Evolutionary conservation across 2,797 vertebrate genomes (phyloP).

Genomic region (Pterois miles): DNA sequence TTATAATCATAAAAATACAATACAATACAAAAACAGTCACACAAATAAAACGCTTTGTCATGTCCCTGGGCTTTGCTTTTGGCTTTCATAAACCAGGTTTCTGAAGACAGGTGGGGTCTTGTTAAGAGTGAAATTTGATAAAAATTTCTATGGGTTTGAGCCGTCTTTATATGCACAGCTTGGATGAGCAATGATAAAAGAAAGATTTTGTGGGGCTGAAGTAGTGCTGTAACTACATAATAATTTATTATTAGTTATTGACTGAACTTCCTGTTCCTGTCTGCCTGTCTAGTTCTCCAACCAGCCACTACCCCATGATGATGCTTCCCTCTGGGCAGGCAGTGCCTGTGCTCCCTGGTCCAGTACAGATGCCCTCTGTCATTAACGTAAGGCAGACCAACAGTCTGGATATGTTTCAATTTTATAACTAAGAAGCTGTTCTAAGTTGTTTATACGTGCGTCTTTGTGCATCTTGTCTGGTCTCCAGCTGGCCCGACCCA

Average conservation of each 20-base stretch:
- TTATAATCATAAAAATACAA: too few species aligned
- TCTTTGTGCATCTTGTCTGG: constrained; percentile 47
- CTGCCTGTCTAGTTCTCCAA: constrained; percentile 87
- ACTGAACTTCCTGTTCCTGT: background rate
- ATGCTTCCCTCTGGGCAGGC: constrained; percentile 95
- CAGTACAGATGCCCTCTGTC: constrained; percentile 94
- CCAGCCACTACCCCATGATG: constrained; percentile 92
- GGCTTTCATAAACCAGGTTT: too few species aligned
- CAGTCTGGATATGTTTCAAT: background rate
- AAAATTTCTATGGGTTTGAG: background rate
- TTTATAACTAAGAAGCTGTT: constrained; percentile 8
- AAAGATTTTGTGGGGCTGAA: background rate
- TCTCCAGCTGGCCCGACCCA: constrained; percentile 91
- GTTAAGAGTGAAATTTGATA: background rate
- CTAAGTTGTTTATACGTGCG: constrained; percentile 18
- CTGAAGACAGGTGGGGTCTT: too few species aligned
- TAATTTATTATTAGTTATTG: too few species aligned
- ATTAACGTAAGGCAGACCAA: constrained; percentile 89
- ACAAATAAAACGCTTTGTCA: too few species aligned
- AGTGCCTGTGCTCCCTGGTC: constrained; percentile 92
- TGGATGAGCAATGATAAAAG: background rate
- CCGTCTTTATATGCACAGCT: background rate
- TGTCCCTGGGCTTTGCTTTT: too few species aligned
- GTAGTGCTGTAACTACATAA: too few species aligned
- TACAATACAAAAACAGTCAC: too few species aligned